Conservation (phyloP, 92 coral and sea anemone genomes). For the Epizoanthus rinbou region DNA sequence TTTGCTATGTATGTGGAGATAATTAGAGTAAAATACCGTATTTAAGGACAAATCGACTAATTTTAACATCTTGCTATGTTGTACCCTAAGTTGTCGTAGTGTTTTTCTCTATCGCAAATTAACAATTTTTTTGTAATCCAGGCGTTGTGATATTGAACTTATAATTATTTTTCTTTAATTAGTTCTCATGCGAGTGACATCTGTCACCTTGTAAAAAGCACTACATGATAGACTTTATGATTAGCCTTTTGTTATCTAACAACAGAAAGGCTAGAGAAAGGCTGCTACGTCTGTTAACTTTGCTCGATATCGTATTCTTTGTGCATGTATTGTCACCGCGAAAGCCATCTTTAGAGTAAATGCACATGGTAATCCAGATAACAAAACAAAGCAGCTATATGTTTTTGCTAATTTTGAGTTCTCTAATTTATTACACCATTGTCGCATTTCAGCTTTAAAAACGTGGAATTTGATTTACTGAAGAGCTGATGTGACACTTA, state of each 20-base stretch:
- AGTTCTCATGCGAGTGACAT: conserved; percentile 14
- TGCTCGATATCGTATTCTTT: neutral
- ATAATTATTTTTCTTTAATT: neutral
- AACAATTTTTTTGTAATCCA: neutral
- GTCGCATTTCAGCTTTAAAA: neutral
- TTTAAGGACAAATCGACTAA: no score
- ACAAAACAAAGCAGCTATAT: conserved; percentile 22
- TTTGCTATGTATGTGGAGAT: no score
- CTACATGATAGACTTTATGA: conserved; percentile 11
- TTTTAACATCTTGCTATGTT: neutral
- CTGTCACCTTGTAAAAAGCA: conserved; percentile 19
- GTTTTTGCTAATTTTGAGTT: neutral
- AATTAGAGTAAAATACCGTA: no score
- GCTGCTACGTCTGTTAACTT: conserved; percentile 19
- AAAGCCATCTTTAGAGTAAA: conserved; percentile 32
- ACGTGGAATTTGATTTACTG: neutral
- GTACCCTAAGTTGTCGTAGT: neutral
- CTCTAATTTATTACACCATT: neutral
- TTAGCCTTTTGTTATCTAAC: conserved; percentile 15
- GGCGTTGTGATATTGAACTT: conserved; percentile 4
- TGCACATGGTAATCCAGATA: conserved; percentile 37
- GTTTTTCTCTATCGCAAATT: neutral
- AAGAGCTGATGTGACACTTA: neutral
- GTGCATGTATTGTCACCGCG: conserved; percentile 37
- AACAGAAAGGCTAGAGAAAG: conserved; percentile 11